phyloP scores from a whole-genome alignment of 2,113 vertebrate species.

The Daboia siamensis region DNA sequence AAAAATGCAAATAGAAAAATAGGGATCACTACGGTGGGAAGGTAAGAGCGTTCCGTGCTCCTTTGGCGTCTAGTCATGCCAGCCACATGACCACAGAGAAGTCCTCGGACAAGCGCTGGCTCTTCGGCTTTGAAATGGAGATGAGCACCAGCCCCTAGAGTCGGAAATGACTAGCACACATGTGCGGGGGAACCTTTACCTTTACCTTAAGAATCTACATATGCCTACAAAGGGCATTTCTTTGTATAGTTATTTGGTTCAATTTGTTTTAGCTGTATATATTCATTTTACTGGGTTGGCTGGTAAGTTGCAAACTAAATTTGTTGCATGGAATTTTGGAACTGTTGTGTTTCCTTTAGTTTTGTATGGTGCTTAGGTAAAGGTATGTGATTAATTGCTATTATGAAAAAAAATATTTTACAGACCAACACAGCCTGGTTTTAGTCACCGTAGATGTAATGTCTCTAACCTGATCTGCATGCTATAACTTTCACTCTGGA shows the following conservation, averaged over 20 bases:
- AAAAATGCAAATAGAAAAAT: no score
- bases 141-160: no score
- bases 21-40: no score
- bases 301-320: neutral
- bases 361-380: neutral
- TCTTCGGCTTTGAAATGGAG: no score
- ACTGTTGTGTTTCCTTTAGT: neutral
- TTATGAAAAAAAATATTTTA: neutral
- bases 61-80: no score
- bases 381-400: neutral
- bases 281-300: neutral
- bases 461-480: neutral
- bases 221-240: neutral
- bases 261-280: neutral
- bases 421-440: neutral
- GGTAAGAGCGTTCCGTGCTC: no score
- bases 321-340: neutral
- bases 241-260: neutral
- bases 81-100: no score
- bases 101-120: no score
- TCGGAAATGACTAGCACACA: no score
- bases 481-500: neutral
- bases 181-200: no score
- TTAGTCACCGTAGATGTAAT: neutral
- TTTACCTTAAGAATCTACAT: neutral